Base-by-base conservation (phyloP, 2,113 vertebrate genomes). In the Alethe castanea region DNA sequence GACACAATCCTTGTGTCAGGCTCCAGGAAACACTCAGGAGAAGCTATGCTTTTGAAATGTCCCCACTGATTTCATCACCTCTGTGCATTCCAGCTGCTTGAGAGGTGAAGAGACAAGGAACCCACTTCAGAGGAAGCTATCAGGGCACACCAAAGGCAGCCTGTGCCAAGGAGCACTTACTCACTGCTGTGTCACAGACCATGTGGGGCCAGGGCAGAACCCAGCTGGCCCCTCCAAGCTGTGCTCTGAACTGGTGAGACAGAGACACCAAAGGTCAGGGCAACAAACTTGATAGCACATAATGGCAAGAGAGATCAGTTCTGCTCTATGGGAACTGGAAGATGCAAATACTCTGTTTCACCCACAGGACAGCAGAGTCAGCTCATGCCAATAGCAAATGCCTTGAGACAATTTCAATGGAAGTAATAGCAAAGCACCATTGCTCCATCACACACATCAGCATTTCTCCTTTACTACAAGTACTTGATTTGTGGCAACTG, bases 1-100 rank as follows among this genome's bases (percentile, higher is more conserved):
- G 26, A 80, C 60, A 65, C 82, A 24, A 66, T 66, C n/a, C 65
- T 89, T 36, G 56, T 81, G 92, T 67, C 93, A 84, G 79, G 69
- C 69, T 95, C 60, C 96, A 95, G 87, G 70, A 94, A 94, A 86
- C 56, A 52, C 69, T 52, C 9, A 22, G 29, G 61, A 83, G 10
- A 84, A 92, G 65, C 48, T 56, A 2, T 16, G 65, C 69, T 91
- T 96, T 95, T 79, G 90, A 81, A 96, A 84, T 31, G 33, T 76
- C 70, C 90, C 73, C 38, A 23, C 9, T 18, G 53, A 87, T 95
- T 94, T 87, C 26, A 71, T 40, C 69, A 87, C 44, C 84, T 71
- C 60, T 8, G 6, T 22, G 38, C 53, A 28, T 67, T 87, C 57
- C 84, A 89, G 92, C 69, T 96, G 87, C 73, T 78, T 18, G 35